Base-by-base conservation (phyloP, 35 echinoderm and acorn worm genomes). In the Apostichopus japonicus region DNA sequence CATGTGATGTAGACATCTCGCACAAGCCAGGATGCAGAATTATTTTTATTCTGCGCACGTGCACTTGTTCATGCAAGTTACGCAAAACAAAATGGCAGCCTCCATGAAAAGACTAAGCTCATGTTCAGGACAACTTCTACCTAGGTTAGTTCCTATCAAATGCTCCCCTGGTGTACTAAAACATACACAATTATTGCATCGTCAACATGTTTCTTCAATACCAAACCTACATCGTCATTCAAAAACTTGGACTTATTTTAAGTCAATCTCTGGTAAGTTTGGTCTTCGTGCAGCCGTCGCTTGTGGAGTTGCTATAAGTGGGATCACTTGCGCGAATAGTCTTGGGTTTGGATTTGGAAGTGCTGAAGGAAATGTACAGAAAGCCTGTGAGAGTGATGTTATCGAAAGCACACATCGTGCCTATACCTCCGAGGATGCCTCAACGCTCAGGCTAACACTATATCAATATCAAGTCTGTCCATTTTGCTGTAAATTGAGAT, bases 401-500 rank as follows among this genome's bases (percentile, higher is more conserved):
- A 24, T 89, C 73, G 71, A 79, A 57, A 91, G 77, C 58, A 54
- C 72, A 51, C 19, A 56, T 52, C 95, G 95, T 84, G 56, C 72
- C 4, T 86, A 92, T 11, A 92, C 93, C 6, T 57, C 78, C 8
- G 93, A 90, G 54, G 95, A 96, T 96, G 91, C 93, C 23, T 86
- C 77, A 27, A 88, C 79, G 24, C 76, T 98, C 7, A 93, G 93
- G 55, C 93, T 98, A 11, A 98, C 97, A 79, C 72, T 98, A 15
- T 98, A 98, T 78, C 97, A 98, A 92, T 98, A 98, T 58, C 93
- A 96, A 94, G 93, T 94, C 15, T 98, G 97, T 89, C 97, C 97
- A 83, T 98, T 98, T 91, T 98, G 97, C 58, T 96, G 97, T 62
- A 98, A 98, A 94, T 72, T 98, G 56, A 93, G 97, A 54, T 92